Evolutionary conservation across 2,797 vertebrate genomes (phyloP), one percentile per base, ranked within the genome.

Genomic region (Sebastes oblongus): DNA sequence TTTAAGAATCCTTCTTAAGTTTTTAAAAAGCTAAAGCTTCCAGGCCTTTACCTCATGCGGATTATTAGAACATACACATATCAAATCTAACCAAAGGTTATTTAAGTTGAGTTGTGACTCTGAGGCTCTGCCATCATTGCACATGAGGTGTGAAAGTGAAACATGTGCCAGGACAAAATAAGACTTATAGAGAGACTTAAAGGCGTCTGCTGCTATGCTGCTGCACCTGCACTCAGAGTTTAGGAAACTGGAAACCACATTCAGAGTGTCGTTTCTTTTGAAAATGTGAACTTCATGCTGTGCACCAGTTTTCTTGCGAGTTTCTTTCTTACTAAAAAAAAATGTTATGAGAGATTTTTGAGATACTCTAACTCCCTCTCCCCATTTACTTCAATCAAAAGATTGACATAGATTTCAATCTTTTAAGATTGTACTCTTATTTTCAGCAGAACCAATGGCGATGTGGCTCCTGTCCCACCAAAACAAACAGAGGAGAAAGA

Each of bases 401-500:
- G 3, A 16, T 14, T 58, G 58, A n/a, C 16, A 10, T 24, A 0
- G 16, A 52, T 58, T 72, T 2, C n/a, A 64, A 72, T 46, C 20
- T 30, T 20, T 12, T 16, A 8, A 32, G 50, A 29, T 27, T 2
- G 2, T 2, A 6, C 20, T 50, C 10, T 66, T 18, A 0, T 71
- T 67, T 75, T 69, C 58, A 71, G n/a, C 54, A 95, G 92, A 84
- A 81, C 68, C 68, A 94, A 93, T 25, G 95, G 93, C 0, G 93
- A 95, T 4, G 80, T 4, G 7, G 52, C 78, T 52, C 71, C 88
- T 8, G 16, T 66, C n/a, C 75, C 83, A 22, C 70, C 88, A 2
- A 95, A 95, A 83, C 75, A 69, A 6, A 65, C 67, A 1, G 93
- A 93, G n/a, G 88, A 90, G n/a, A 94, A 92, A 64, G 85, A 93